A percentile compares a stretch with the other conserved stretches of the same genome.
Conservation (phyloP, 1,140 invertebrate species). For the Drosophila varians region DNA sequence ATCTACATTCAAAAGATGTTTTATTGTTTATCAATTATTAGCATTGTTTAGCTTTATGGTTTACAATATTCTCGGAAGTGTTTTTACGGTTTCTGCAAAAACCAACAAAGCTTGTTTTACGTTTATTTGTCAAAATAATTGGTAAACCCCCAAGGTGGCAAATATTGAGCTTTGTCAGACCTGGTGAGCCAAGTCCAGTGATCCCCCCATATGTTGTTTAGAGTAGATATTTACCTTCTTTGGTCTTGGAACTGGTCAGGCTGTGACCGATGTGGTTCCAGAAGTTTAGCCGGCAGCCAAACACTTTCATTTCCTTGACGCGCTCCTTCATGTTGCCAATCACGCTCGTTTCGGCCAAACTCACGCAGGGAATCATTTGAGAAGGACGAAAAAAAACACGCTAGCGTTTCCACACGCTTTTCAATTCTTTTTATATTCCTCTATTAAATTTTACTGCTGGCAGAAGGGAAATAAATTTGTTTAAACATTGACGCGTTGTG, state of each 20-base stretch:
- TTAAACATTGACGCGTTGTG: conserved; percentile 7
- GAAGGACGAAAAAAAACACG: conserved; percentile 20
- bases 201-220: background rate
- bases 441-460: conserved; percentile 21
- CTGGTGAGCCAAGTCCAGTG: background rate
- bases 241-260: conserved; percentile 82
- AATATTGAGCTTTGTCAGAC: background rate
- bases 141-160: background rate
- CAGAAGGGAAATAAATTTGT: conserved; percentile 26
- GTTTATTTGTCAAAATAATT: background rate
- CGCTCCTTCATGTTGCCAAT: conserved; percentile 84
- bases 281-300: conserved; percentile 83
- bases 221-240: conserved; percentile 67
- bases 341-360: conserved; percentile 83
- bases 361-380: conserved; percentile 83
- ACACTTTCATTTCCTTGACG: conserved; percentile 84
- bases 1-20: background rate
- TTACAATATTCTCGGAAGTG: background rate
- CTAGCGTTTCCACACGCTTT: conserved; percentile 32
- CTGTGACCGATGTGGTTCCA: conserved; percentile 83
- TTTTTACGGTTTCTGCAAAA: background rate
- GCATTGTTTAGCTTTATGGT: too few relatives aligned
- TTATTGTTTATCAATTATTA: too few relatives aligned
- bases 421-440: conserved; percentile 14
- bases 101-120: background rate